Base-by-base conservation (phyloP, 2,888 invertebrate genomes). In the Lycophotia porphyrea region DNA sequence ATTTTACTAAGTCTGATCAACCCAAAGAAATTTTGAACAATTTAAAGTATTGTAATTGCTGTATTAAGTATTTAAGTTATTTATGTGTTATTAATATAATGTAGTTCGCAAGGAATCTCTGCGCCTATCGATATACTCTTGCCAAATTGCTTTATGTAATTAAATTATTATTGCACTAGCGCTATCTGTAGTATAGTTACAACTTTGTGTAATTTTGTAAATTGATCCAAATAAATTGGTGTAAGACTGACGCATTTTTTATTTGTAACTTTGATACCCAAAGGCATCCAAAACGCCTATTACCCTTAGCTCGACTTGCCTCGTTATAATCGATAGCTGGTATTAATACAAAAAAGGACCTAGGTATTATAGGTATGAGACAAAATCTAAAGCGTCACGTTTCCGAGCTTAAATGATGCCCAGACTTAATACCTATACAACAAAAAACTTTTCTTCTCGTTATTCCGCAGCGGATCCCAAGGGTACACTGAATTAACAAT, bases 201-300 rank as follows among this genome's bases (percentile, higher is more conserved):
- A 90, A 89, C 82, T 89, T 91, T 89, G 91, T 90, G 91, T 92
- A 90, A 91, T 93, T 94, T 94, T 94, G 92, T 94, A 94, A 93
- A 93, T 93, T 92, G 87, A 90, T 92, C 89, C 85, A 90, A 93
- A 91, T 92, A 93, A 94, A 94, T 94, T 94, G 92, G 90, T 92
- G 90, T 94, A 92, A 93, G 92, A 92, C 91, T 92, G 90, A 92
- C 0, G 75, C 61, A 61, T 64, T 73, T 63, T 76, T 84, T 81
- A 70, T 58, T 76, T 61, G 8, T 64, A n/a, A 24, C 13, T 55
- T 49, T 34, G 24, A 21, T 47, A 39, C 27, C 64, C 2, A 31
- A 4, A 15, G 24, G 4, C 31, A 36, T 39, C 44, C 7, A 36
- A 49, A 39, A 27, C 11, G 49, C 3, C 24, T 13, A 49, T n/a